Base-by-base conservation (phyloP, 2,888 invertebrate species). In the Scaptomyza caliginosa region DNA sequence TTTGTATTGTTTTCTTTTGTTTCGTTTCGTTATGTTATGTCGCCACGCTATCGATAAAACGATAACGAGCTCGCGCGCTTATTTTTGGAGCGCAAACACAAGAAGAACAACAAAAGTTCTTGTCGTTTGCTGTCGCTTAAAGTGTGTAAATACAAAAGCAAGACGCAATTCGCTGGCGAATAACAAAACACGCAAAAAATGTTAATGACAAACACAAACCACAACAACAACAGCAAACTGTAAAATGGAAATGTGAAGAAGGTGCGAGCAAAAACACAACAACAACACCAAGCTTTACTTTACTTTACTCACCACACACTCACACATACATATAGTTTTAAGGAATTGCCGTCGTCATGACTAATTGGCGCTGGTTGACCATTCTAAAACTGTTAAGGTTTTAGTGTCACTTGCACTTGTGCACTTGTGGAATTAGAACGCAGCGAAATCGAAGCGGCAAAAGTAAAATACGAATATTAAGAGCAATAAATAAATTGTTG, bases 31-130 rank as follows among this genome's bases (percentile, higher is more conserved):
- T 68, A 57, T 66, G 56, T 50, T 51, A 62, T 58, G 66, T 48
- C 65, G 59, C 62, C 59, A 62, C 62, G 77, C 57, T 86, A 80
- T 86, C 86, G 79, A 72, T 86, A 86, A 67, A 76, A 72, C 80
- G 86, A 86, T 79, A 86, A 67, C 57, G 63, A n/a, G n/a, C n/a
- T n/a, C 45, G 57, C 56, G 58, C 52, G 45, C 65, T 63, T 57
- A 62, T 78, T 86, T 83, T 86, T 77, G 77, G 87, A 86, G 81
- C 77, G 65, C 48, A 52, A 34, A 34, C 38, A 34, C 38, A 38
- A 13, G 52, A 46, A 17, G 11, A 28, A 32, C 32, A 13, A 32
- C 32, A 32, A 13, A n/a, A n/a, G 6, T 63, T 59, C 32, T 55
- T 67, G 38, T 24, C 49, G 39, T 51, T 16, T 19, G 19, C 42